Base-by-base conservation (phyloP, 2,797 vertebrate species). In the Hemibagrus guttatus region DNA sequence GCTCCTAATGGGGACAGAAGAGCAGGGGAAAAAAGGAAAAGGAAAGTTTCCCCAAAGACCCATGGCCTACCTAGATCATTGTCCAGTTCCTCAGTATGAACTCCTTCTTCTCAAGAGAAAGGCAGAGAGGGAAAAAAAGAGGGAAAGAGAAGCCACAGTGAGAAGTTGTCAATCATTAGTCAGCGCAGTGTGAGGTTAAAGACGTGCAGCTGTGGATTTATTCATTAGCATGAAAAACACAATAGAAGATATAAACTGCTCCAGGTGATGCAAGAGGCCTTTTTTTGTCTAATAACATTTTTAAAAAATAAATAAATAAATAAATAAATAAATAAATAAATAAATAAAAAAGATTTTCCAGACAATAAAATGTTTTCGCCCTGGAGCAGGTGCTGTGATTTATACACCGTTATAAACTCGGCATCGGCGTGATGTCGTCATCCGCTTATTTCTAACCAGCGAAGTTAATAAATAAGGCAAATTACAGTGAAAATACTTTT, bases 81-180 rank as follows among this genome's bases (percentile, higher is more conserved):
- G 96, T 99, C 98, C 97, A 98, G 96, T 95, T 99, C 98, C 94
- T 99, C 98, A 92, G 98, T 99, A 91, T 99, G 98, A 89, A 99
- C 97, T 95, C 98, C 98, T 98, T 99, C 98, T 99, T 94, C 97
- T 97, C 97, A 93, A 95, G 92, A 91, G 94, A 93, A 93, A 93
- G 91, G 93, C 93, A 93, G 93, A 94, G 92, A 90, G 94, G 9
- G 95, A 93, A 93, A 49, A 31, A 83, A 46, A 64, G 56, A 87
- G 86, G 26, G 31, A 26, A 35, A 42, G 84, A 81, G 80, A 85
- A 84, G 79, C 61, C 80, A 81, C 61, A 64, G 80, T 81, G 80
- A 81, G 80, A 64, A 81, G 2, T 42, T 52, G 63, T 52, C 63
- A 82, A 52, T 82, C n/a, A 88, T 86, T 78, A 58, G 52, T 88